A percentile compares a stretch with the other conserved stretches of the same genome.
phyloP scores from a whole-genome alignment of 2,797 vertebrate species.

The Gadopsis bispinosus region DNA sequence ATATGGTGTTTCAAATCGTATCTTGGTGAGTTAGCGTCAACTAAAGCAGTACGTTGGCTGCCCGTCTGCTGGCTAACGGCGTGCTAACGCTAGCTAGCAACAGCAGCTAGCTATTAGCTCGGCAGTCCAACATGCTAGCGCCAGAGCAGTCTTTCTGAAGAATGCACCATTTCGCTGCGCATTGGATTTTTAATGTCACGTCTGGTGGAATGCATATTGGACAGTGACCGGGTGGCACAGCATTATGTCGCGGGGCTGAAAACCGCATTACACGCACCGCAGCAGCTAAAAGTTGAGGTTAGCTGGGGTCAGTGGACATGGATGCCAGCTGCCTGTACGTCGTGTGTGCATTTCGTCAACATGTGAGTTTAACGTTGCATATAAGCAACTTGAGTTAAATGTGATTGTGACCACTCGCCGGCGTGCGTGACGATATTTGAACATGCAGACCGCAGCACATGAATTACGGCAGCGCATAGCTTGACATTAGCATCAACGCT shows the following conservation, averaged over 20 bases:
- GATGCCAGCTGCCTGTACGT: too few species aligned
- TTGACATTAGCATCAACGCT: not conserved
- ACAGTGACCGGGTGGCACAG: accelerated
- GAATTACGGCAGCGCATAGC: not conserved
- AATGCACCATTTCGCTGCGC: accelerated
- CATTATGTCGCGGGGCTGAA: accelerated
- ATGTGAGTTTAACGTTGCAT: accelerated
- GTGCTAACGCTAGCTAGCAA: constrained; percentile 32
- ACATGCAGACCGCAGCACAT: accelerated
- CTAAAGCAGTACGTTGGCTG: not conserved
- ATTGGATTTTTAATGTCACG: accelerated
- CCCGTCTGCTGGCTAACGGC: not conserved
- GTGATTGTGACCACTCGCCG: too few species aligned
- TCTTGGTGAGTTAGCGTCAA: accelerated
- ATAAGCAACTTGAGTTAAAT: not conserved
- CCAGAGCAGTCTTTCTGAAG: not conserved
- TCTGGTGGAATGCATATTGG: too few species aligned
- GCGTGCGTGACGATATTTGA: accelerated
- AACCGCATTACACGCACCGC: accelerated
- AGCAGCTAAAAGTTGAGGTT: not conserved
- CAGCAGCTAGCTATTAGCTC: constrained; percentile 21
- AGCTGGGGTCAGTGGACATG: not conserved
- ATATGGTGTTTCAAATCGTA: not conserved
- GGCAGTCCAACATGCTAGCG: not conserved
- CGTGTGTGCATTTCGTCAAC: too few species aligned